Conservation (phyloP, 2,888 invertebrate genomes). For the Dioctria rufipes region DNA sequence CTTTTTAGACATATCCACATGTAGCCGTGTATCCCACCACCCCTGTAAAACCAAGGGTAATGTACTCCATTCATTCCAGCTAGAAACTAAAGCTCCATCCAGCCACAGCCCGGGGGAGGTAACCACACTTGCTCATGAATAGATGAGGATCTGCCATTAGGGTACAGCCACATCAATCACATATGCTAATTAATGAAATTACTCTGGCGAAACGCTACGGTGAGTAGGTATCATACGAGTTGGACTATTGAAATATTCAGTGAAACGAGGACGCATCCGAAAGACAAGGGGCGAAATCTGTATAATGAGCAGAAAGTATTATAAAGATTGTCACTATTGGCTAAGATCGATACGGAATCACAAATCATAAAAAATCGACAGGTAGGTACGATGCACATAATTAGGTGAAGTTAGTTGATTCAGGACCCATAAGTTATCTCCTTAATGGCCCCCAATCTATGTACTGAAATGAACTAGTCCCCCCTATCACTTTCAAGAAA, state of each 20-base stretch:
- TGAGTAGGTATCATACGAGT: constrained; percentile 4
- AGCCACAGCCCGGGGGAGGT: not conserved
- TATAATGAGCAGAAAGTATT: not conserved
- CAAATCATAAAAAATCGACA: constrained; percentile 27
- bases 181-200: constrained; percentile 43
- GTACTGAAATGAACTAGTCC: not conserved
- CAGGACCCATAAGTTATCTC: not conserved
- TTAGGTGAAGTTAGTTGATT: constrained; percentile 33
- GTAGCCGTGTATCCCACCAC: not conserved
- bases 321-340: not conserved
- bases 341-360: not conserved
- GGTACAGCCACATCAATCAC: constrained; percentile 40
- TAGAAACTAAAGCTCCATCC: not conserved
- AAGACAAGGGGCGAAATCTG: not conserved
- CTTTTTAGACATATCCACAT: not conserved
- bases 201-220: not conserved
- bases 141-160: constrained; percentile 37
- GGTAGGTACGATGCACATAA: not conserved
- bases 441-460: not conserved
- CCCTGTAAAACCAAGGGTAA: not conserved
- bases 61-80: constrained; percentile 24
- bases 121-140: constrained; percentile 39
- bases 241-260: not conserved
- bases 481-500: too few relatives aligned
- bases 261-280: not conserved